These are phyloP conservation scores for Apteryx owenii DNA, from an alignment of 2,113 vertebrate genomes.

Conservation along the genomic window DNA sequence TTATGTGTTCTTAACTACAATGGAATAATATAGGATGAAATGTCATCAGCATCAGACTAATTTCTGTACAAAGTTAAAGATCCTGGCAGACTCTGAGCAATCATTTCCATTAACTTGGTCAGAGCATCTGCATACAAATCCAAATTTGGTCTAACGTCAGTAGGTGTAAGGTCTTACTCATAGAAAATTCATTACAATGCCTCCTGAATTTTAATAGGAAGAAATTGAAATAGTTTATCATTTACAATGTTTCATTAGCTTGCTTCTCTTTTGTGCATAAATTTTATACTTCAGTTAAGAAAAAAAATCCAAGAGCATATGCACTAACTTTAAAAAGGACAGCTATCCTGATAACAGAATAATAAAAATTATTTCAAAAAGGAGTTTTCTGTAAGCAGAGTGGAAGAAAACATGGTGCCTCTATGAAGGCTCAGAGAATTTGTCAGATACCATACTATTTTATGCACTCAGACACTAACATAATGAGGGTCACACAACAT, in stretches of 20 bases:
- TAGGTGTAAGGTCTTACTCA: neutral
- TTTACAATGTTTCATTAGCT: neutral
- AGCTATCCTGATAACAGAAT: neutral
- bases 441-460: neutral
- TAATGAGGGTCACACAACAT: neutral
- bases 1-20: neutral
- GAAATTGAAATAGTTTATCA: slow-evolving; percentile 21
- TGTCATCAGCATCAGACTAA: slow-evolving; percentile 11
- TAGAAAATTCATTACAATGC: slow-evolving; percentile 8
- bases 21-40: neutral
- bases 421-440: neutral
- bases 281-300: neutral
- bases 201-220: slow-evolving; percentile 46
- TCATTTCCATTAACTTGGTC: neutral
- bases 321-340: neutral
- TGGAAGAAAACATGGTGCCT: neutral
- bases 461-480: neutral
- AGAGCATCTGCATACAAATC: slow-evolving; percentile 19
- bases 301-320: neutral
- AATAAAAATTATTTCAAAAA: neutral
- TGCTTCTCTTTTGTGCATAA: neutral
- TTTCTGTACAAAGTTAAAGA: slow-evolving; percentile 45
- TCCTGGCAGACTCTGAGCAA: slow-evolving; percentile 13
- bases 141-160: neutral
- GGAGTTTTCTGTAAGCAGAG: neutral